Evolutionary conservation across 1,140 invertebrate genomes (phyloP).

Genomic region (Drosophila biarmipes): DNA sequence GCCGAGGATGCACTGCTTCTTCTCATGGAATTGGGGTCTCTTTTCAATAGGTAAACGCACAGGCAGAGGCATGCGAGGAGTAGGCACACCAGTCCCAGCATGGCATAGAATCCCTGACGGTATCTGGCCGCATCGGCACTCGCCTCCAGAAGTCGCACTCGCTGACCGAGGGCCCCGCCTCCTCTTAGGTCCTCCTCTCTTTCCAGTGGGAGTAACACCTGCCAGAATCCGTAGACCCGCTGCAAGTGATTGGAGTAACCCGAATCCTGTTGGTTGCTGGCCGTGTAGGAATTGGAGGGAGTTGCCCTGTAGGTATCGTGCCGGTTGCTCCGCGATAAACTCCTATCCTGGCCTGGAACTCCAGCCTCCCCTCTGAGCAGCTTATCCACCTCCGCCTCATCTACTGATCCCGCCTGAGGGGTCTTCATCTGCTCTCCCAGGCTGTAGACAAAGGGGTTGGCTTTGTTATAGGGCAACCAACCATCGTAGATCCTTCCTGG

Average conservation of each 20-base stretch:
- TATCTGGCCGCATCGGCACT: conserved; percentile 77
- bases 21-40: conserved; percentile 46
- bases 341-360: conserved; percentile 47
- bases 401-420: conserved; percentile 8
- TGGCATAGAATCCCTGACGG: conserved; percentile 79
- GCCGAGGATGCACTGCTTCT: conserved; percentile 36
- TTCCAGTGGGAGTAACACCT: conserved; percentile 63
- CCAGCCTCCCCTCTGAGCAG: conserved; percentile 40
- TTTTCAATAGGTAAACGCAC: conserved; percentile 75
- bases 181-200: conserved; percentile 30
- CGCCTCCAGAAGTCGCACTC: conserved; percentile 67
- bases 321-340: conserved; percentile 63
- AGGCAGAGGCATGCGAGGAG: conserved; percentile 72
- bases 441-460: conserved; percentile 85
- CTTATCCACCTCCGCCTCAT: conserved; percentile 58
- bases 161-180: conserved; percentile 42
- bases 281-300: conserved; percentile 33
- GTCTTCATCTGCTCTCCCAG: conserved; percentile 74
- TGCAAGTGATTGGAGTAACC: conserved; percentile 70
- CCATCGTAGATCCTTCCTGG: conserved; percentile 85
- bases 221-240: conserved; percentile 76
- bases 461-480: conserved; percentile 87
- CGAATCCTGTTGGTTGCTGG: conserved; percentile 62
- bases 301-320: conserved; percentile 51
- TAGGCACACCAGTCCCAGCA: conserved; percentile 70